phyloP scores from a whole-genome alignment of 2,888 invertebrate genomes.

The Cryptophagus acutangulus region DNA sequence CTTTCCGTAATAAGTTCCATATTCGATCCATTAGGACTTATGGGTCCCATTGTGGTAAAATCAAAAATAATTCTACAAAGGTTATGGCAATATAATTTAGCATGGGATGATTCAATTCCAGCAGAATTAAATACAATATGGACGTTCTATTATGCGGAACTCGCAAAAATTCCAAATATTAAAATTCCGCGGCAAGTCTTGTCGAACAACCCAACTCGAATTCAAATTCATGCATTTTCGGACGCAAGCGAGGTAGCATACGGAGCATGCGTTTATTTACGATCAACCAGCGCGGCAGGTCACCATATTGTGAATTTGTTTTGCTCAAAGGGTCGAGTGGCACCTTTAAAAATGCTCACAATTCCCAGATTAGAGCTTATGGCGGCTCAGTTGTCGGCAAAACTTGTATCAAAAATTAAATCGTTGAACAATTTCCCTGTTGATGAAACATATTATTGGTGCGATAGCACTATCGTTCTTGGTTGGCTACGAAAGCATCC shows the following conservation, averaged over 20 bases:
- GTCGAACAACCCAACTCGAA: neutral
- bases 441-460: slow-evolving; percentile 19
- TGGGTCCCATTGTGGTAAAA: slow-evolving; percentile 13
- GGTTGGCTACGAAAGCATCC: slow-evolving; percentile 11
- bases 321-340: slow-evolving; percentile 31
- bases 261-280: slow-evolving; percentile 19
- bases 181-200: slow-evolving; percentile 11
- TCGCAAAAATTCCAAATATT: slow-evolving; percentile 1
- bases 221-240: slow-evolving; percentile 22
- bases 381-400: slow-evolving; percentile 24
- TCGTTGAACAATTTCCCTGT: slow-evolving; percentile 9
- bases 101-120: slow-evolving; percentile 13
- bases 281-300: slow-evolving; percentile 10
- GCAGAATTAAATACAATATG: neutral
- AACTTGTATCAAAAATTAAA: slow-evolving; percentile 11
- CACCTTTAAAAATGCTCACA: slow-evolving; percentile 28
- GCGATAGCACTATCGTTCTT: slow-evolving; percentile 26
- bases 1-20: slow-evolving; percentile 14
- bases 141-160: neutral
- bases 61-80: slow-evolving; percentile 18
- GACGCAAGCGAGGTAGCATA: slow-evolving; percentile 23
- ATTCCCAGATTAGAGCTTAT: slow-evolving; percentile 30
- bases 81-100: slow-evolving; percentile 16
- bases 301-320: slow-evolving; percentile 18
- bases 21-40: slow-evolving; percentile 19